These are phyloP conservation scores for Arrhopalites spinosus DNA, from an alignment of 2,888 invertebrate genomes.

Conservation along the genomic window DNA sequence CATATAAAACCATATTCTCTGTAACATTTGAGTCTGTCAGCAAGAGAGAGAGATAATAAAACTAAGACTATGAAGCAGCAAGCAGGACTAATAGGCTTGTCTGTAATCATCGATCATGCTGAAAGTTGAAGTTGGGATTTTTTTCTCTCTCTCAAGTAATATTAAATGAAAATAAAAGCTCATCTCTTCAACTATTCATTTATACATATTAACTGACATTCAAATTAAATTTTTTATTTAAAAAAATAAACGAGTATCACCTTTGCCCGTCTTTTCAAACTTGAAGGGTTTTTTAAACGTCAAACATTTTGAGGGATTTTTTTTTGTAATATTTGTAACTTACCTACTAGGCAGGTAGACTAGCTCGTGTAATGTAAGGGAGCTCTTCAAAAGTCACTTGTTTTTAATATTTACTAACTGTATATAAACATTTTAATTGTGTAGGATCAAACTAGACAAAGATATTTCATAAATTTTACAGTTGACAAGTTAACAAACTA, in stretches of 20 bases:
- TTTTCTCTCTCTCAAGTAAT: background rate
- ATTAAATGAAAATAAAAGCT: conserved; percentile 10
- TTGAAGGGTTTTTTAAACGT: background rate
- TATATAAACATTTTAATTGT: background rate
- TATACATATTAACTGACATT: conserved; percentile 4
- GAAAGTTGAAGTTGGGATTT: conserved; percentile 8
- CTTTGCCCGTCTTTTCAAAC: conserved; percentile 4
- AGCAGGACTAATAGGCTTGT: too few species aligned
- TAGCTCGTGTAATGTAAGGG: too few species aligned
- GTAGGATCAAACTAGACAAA: conserved; percentile 16
- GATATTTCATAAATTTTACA: conserved; percentile 8
- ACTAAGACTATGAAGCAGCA: too few species aligned
- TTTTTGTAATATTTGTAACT: too few species aligned
- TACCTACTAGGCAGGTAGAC: too few species aligned
- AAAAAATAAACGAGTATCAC: conserved; percentile 5
- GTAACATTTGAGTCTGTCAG: background rate
- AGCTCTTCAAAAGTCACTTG: too few species aligned
- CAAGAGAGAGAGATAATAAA: background rate
- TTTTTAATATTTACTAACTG: too few species aligned
- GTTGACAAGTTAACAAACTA: conserved; percentile 28
- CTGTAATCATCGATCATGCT: conserved; percentile 8
- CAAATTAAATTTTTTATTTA: conserved; percentile 27
- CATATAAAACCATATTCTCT: conserved; percentile 8
- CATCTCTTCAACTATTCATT: background rate
- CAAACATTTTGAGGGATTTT: background rate